Evolutionary conservation across 2,113 vertebrate genomes (phyloP).

Genomic region (Oncorhynchus tshawytscha): DNA sequence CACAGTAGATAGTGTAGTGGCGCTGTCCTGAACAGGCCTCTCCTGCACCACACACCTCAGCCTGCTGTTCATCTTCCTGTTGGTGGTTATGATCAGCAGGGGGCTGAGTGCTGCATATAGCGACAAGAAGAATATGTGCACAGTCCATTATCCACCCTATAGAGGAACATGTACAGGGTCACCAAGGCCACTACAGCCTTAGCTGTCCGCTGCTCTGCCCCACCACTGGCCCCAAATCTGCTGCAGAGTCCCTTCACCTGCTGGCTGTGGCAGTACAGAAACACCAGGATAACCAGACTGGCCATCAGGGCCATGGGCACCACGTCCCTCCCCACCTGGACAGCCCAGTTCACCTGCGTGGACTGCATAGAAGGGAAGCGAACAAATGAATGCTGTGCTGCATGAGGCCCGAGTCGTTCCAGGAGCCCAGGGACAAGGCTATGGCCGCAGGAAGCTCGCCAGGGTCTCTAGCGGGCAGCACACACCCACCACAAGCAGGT

Average conservation of each 20-base stretch:
- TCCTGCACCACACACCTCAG: conserved; percentile 49
- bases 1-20: conserved; percentile 17
- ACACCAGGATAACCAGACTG: conserved; percentile 70
- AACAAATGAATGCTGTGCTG: conserved; percentile 60
- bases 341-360: conserved; percentile 56
- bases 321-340: conserved; percentile 67
- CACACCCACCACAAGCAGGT: conserved; percentile 68
- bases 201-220: conserved; percentile 61
- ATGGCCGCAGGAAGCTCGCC: conserved; percentile 57
- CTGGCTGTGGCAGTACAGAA: conserved; percentile 68
- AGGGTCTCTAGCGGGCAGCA: conserved; percentile 70
- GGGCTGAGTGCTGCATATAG: conserved; percentile 74
- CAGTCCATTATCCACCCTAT: conserved; percentile 71
- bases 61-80: conserved; percentile 68
- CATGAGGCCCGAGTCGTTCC: conserved; percentile 34
- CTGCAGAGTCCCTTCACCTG: conserved; percentile 62
- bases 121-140: conserved; percentile 73
- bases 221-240: background rate
- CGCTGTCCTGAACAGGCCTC: conserved; percentile 28
- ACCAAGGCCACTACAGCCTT: conserved; percentile 68
- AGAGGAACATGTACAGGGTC: conserved; percentile 67
- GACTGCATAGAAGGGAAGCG: conserved; percentile 60
- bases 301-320: conserved; percentile 74
- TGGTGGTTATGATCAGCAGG: conserved; percentile 69
- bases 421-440: conserved; percentile 54